Percentiles rank a stretch among this genome's conserved stretches.
Evolutionary conservation across 2,797 vertebrate species (phyloP).

Genomic region (Dromococcyx pavoninus): DNA sequence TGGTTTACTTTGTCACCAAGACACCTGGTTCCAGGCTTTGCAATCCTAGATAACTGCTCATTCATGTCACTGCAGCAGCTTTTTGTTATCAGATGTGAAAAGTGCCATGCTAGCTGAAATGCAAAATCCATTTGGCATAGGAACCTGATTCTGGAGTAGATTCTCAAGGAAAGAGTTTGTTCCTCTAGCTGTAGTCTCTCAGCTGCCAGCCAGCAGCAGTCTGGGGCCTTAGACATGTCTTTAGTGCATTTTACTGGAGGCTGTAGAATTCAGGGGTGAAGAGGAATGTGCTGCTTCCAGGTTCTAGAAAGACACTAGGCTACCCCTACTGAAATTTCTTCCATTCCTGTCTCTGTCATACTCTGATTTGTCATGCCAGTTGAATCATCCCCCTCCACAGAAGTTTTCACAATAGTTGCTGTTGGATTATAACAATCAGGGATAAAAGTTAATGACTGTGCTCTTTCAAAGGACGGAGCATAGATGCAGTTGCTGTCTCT

Average conservation of each 20-base stretch:
- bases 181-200: background rate
- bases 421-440: background rate
- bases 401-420: background rate
- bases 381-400: background rate
- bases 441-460: background rate
- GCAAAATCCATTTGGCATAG: background rate
- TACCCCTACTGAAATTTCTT: background rate
- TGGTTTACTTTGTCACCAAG: background rate
- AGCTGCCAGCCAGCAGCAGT: background rate
- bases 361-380: background rate
- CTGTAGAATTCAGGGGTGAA: background rate
- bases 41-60: background rate
- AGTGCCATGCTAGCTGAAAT: background rate
- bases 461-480: background rate
- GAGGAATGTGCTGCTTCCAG: background rate
- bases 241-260: background rate
- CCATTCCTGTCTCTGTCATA: background rate
- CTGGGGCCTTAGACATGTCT: background rate
- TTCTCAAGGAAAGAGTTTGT: background rate
- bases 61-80: background rate
- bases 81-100: background rate
- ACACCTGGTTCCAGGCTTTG: background rate
- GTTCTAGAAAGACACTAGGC: background rate
- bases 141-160: background rate
- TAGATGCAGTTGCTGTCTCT: background rate